These are phyloP conservation scores for Drosophila demipolita DNA, from an alignment of 2,888 invertebrate genomes.

Conservation along the genomic window DNA sequence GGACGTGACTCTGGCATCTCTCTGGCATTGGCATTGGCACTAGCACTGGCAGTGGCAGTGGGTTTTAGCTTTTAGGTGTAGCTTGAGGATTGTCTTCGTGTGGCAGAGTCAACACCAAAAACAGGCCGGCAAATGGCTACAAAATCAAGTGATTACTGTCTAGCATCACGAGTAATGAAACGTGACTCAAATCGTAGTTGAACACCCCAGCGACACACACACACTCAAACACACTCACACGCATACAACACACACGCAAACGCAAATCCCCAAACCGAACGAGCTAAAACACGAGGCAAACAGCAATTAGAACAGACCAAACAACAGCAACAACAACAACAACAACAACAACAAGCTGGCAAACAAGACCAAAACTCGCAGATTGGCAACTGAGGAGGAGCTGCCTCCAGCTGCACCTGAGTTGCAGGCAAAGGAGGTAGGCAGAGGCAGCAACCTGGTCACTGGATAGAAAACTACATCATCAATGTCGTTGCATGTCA, in stretches of 20 bases:
- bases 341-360: conserved; percentile 22
- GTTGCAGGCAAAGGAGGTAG: not conserved
- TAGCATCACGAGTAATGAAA: conserved; percentile 82
- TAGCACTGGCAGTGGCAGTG: not conserved
- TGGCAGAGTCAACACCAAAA: conserved; percentile 51
- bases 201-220: conserved; percentile 61
- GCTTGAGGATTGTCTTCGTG: conserved; percentile 31
- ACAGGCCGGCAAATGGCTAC: conserved; percentile 58
- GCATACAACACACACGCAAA: conserved; percentile 16
- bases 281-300: conserved; percentile 72
- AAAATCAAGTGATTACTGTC: conserved; percentile 82
- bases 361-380: conserved; percentile 54
- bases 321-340: conserved; percentile 32
- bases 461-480: conserved; percentile 57
- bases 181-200: conserved; percentile 82
- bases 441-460: conserved; percentile 25
- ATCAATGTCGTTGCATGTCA: conserved; percentile 78
- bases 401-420: conserved; percentile 8
- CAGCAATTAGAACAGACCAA: conserved; percentile 79
- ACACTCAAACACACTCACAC: conserved; percentile 23
- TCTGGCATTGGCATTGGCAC: not conserved
- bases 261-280: conserved; percentile 63
- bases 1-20: conserved; percentile 42
- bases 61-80: not conserved
- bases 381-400: conserved; percentile 19